Percentiles rank a stretch among this genome's conserved stretches.
Conservation (phyloP, 2,888 invertebrate genomes). For the Scaptomyza caliginosa region DNA sequence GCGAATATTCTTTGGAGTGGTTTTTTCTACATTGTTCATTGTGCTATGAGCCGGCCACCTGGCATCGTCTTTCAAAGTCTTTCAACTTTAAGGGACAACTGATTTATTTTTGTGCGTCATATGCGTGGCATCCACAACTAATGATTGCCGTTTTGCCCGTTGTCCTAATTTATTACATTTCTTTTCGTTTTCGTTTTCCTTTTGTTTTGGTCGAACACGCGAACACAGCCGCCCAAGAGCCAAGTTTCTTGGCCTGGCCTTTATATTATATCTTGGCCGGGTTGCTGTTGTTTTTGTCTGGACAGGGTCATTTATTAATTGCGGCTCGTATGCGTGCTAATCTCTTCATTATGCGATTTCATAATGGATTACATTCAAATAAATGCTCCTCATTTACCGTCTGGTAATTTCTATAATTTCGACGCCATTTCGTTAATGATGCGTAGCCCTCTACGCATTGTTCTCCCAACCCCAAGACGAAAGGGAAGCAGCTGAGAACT, state of each 20-base stretch:
- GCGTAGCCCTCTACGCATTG: constrained; percentile 38
- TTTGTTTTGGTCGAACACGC: constrained; percentile 53
- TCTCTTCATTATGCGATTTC: constrained; percentile 79
- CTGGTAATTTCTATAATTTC: constrained; percentile 77
- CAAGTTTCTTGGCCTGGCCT: constrained; percentile 15
- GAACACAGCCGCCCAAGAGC: constrained; percentile 34
- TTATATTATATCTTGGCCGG: too few relatives aligned
- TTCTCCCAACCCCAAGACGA: neutral
- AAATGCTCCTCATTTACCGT: constrained; percentile 72
- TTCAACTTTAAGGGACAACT: constrained; percentile 26
- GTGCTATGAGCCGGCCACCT: constrained; percentile 22
- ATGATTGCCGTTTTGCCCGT: constrained; percentile 58
- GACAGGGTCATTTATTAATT: constrained; percentile 76
- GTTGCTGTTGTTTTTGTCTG: neutral
- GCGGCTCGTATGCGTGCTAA: constrained; percentile 71
- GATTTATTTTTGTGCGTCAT: constrained; percentile 65
- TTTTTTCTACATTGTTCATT: constrained; percentile 29
- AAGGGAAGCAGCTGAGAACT: constrained; percentile 5
- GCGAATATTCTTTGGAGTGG: constrained; percentile 26
- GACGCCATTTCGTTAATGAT: constrained; percentile 74
- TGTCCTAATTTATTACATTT: constrained; percentile 74
- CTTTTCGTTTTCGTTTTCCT: constrained; percentile 12
- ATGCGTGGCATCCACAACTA: constrained; percentile 59
- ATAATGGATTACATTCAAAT: constrained; percentile 80
- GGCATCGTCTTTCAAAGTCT: constrained; percentile 9